Percentiles rank a stretch among this genome's conserved stretches.
Evolutionary conservation across 1,140 invertebrate species (phyloP).

Genomic region (Fopius arisanus): DNA sequence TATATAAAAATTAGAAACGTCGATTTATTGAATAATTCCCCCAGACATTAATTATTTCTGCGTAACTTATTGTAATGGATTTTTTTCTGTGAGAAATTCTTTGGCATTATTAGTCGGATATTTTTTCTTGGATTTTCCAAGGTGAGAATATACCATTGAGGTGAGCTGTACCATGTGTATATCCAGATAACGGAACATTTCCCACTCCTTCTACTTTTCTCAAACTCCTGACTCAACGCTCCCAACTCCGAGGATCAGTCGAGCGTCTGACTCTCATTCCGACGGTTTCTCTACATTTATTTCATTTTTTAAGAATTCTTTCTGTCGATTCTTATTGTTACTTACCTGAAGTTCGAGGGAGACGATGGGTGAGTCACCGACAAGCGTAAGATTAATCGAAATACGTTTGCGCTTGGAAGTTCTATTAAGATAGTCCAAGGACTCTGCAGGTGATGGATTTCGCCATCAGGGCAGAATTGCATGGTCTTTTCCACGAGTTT

Average conservation of each 20-base stretch:
- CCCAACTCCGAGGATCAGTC: neutral
- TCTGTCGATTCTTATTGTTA: neutral
- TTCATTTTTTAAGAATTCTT: neutral
- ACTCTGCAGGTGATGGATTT: slow-evolving; percentile 11
- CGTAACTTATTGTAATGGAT: too few species aligned
- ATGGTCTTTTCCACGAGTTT: neutral
- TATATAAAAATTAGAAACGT: too few species aligned
- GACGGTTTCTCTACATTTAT: neutral
- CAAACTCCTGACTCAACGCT: neutral
- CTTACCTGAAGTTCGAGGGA: neutral
- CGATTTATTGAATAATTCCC: too few species aligned
- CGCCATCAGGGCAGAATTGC: neutral
- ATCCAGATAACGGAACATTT: neutral
- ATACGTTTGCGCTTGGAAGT: neutral
- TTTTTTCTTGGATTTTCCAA: neutral
- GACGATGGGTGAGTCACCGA: neutral
- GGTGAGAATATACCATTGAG: neutral
- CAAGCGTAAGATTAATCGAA: neutral
- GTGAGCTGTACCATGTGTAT: slow-evolving; percentile 6
- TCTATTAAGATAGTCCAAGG: slow-evolving; percentile 7
- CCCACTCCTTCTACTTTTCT: neutral
- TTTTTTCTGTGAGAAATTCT: too few species aligned
- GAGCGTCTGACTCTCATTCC: neutral
- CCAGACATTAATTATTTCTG: too few species aligned
- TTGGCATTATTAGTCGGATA: too few species aligned